phyloP scores from a whole-genome alignment of 2,888 invertebrate genomes.

The Eupithecia pulchellata region DNA sequence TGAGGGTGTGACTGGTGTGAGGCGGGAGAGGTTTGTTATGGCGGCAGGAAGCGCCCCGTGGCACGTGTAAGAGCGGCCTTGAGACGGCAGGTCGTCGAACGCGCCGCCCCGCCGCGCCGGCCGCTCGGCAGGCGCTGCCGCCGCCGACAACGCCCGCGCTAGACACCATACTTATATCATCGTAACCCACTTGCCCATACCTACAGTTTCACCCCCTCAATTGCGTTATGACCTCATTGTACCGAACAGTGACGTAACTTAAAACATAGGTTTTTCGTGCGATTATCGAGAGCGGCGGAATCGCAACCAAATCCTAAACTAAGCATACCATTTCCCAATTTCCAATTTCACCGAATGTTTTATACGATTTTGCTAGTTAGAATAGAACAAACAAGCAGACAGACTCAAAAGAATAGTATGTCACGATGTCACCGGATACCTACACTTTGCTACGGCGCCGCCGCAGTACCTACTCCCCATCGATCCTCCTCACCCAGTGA shows the following conservation, averaged over 20 bases:
- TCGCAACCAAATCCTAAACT: background rate
- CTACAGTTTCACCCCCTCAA: background rate
- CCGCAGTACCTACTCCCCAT: slow-evolving; percentile 17
- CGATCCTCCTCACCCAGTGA: slow-evolving; percentile 16
- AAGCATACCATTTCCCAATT: background rate
- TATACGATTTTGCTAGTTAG: background rate
- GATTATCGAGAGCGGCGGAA: background rate
- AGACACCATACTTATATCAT: slow-evolving; percentile 56
- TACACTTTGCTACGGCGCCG: slow-evolving; percentile 2
- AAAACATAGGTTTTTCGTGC: background rate
- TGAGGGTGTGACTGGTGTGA: slow-evolving; percentile 52
- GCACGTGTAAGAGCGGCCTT: slow-evolving; percentile 83
- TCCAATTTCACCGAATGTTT: background rate
- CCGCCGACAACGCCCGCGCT: slow-evolving; percentile 62
- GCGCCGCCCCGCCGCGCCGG: slow-evolving; percentile 62
- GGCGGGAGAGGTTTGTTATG: slow-evolving; percentile 80
- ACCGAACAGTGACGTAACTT: background rate
- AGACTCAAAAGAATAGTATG: background rate
- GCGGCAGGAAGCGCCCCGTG: slow-evolving; percentile 79
- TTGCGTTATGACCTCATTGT: background rate
- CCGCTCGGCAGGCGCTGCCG: slow-evolving; percentile 51
- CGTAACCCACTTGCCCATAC: background rate
- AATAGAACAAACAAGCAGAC: background rate
- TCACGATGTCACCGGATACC: slow-evolving; percentile 29
- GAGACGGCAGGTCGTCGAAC: slow-evolving; percentile 80